Conservation (phyloP, 2,888 invertebrate species). For the Bembecia ichneumoniformis region DNA sequence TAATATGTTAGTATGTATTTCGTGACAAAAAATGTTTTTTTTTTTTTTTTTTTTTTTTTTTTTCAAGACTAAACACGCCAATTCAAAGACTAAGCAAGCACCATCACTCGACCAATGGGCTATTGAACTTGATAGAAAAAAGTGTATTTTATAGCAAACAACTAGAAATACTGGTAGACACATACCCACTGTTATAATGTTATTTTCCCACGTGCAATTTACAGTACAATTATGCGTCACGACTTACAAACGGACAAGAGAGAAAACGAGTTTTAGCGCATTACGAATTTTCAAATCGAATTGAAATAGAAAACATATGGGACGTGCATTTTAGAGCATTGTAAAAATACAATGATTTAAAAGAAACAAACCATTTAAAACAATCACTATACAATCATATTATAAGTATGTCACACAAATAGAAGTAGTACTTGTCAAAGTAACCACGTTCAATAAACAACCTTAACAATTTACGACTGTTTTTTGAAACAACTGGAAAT, state of each 20-base stretch:
- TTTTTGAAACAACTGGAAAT: constrained; percentile 23
- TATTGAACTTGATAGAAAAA: too few relatives aligned
- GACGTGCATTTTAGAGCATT: constrained; percentile 5
- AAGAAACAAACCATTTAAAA: constrained; percentile 20
- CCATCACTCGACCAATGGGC: too few relatives aligned
- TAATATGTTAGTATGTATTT: too few relatives aligned
- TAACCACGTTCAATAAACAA: constrained; percentile 67
- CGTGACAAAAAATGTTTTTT: too few relatives aligned
- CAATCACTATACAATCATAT: constrained; percentile 33
- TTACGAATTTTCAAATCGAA: neutral
- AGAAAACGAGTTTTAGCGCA: constrained; percentile 21
- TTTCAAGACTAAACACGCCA: too few relatives aligned
- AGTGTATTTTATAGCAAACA: too few relatives aligned
- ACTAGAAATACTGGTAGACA: too few relatives aligned
- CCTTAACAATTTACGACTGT: constrained; percentile 38
- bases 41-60: too few relatives aligned
- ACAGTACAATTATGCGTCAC: constrained; percentile 51
- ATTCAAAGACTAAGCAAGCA: too few relatives aligned
- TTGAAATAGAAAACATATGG: neutral
- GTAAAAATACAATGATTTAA: constrained; percentile 12
- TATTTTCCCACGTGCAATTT: constrained; percentile 30
- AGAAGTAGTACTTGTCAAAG: constrained; percentile 44
- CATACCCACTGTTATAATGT: constrained; percentile 12
- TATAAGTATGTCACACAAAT: constrained; percentile 32
- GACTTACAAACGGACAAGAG: constrained; percentile 32